Conservation (phyloP, 2,113 vertebrate species). For the Heterochromis multidens region DNA sequence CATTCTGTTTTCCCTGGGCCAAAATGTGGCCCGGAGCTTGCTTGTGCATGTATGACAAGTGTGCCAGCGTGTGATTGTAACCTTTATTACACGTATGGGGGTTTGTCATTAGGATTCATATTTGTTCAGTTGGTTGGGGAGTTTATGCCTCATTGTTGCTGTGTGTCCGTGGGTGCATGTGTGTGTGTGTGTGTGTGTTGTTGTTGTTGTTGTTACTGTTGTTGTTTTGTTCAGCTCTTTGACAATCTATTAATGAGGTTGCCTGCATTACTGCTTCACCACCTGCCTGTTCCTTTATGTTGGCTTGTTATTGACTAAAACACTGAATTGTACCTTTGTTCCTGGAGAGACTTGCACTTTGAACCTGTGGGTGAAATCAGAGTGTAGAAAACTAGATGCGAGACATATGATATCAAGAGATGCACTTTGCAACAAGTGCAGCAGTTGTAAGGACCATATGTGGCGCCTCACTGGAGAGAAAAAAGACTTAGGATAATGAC, state of each 20-base stretch:
- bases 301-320: not conserved
- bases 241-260: not conserved
- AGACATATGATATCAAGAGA: not conserved
- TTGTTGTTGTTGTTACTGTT: no score
- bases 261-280: not conserved
- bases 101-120: not conserved
- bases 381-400: not conserved
- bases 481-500: conserved; percentile 23
- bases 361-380: not conserved
- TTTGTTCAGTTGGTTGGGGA: not conserved
- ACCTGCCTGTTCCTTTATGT: not conserved
- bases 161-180: not conserved
- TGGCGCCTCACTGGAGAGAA: not conserved
- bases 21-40: conserved; percentile 15
- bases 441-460: not conserved
- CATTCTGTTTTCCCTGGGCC: conserved; percentile 55
- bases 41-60: conserved; percentile 18
- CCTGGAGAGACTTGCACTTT: not conserved
- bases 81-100: conserved; percentile 1
- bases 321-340: not conserved
- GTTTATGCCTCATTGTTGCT: not conserved
- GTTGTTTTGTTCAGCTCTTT: not conserved
- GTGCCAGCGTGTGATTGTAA: conserved; percentile 1
- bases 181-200: not conserved
- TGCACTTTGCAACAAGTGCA: not conserved